Evolutionary conservation across 2,113 vertebrate genomes (phyloP), one percentile per base, ranked within the genome.

Genomic region (Eubucco bourcierii): DNA sequence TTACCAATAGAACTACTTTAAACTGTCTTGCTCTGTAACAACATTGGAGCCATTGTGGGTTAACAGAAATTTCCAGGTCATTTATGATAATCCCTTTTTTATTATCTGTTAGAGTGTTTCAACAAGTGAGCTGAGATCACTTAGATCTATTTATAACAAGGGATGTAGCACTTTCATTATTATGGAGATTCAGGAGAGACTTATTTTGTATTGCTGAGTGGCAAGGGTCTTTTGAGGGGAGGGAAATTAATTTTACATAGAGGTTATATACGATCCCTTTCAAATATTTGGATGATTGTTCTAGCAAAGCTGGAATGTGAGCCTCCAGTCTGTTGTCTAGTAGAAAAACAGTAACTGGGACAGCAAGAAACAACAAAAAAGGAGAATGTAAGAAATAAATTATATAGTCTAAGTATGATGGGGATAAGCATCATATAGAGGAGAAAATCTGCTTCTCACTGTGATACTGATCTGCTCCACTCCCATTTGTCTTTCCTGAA

Each of bases 141-240:
- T 71, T 88, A 84, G 78, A 91, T 92, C 90, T 92, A 64, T 94
- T 95, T 94, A 78, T 95, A 77, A 46, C n/a, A 90, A 73, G 39
- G 18, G 27, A 46, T 84, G 11, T 9, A 73, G 79, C 66, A 89
- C 70, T 97, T 89, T 67, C 53, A 77, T 94, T 93, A 80, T 87
- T 77, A 59, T 25, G 12, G 46, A 63, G 86, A 90, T 95, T 95
- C 79, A 77, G 56, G 25, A 72, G 65, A 90, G 52, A 37, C 44
- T 88, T 92, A 61, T 74, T 85, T 94, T 90, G 52, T 79, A 74
- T 96, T 91, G 78, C 76, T 58, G 64, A 80, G 17, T 68, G 47
- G 56, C 15, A 66, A 91, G 59, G 27, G 34, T 74, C 56, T 87
- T 24, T n/a, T 9, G 0, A 11, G 27, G 55, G 55, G 15, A 64